A percentile compares a stretch with the other conserved stretches of the same genome.
Evolutionary conservation across 2,888 invertebrate genomes (phyloP).

Genomic region (Napeogenes inachia): DNA sequence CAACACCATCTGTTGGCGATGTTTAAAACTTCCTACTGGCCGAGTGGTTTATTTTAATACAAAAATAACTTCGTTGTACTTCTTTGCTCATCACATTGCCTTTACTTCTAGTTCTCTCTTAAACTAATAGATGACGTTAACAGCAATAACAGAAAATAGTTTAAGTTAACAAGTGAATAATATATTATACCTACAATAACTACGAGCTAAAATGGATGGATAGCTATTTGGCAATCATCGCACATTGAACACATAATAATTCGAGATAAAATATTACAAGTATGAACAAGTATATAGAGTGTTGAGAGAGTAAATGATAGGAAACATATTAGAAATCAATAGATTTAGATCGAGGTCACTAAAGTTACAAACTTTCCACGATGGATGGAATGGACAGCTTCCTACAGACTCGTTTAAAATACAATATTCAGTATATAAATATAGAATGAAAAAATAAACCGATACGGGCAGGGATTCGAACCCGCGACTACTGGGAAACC

Average conservation of each 20-base stretch:
- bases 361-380: no score
- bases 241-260: conserved; percentile 15
- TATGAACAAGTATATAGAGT: conserved; percentile 26
- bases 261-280: conserved; percentile 16
- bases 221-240: conserved; percentile 37
- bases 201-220: conserved; percentile 34
- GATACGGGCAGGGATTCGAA: no score
- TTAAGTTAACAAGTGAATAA: conserved; percentile 10
- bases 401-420: no score
- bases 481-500: no score
- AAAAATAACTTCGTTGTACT: no score
- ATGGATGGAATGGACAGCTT: no score
- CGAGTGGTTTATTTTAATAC: no score
- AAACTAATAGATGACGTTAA: conserved; percentile 16
- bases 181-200: conserved; percentile 17
- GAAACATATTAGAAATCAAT: conserved; percentile 7
- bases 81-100: no score
- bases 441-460: no score
- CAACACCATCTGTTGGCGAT: conserved; percentile 21
- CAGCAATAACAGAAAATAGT: not conserved
- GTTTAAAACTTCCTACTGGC: conserved; percentile 11
- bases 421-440: no score
- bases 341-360: no score
- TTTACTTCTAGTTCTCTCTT: not conserved
- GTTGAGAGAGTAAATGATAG: conserved; percentile 13